Evolutionary conservation across 2,113 vertebrate genomes (phyloP).

Genomic region (Turnix velox): DNA sequence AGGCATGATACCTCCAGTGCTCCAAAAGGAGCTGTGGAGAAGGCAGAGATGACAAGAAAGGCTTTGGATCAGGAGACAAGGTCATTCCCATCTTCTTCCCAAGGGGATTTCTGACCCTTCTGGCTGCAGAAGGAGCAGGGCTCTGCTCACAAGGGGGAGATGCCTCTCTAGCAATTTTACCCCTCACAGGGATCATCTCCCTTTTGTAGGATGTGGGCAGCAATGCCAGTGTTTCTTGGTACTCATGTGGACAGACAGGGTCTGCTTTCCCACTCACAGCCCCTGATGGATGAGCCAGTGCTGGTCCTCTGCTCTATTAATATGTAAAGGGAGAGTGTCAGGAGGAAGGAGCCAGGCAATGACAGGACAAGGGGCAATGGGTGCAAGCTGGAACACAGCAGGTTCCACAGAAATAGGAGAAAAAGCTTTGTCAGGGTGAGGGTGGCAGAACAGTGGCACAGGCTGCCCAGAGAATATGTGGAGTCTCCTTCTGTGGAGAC

Average conservation of each 20-base stretch:
- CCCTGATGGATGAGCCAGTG: accelerated
- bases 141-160: neutral
- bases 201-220: neutral
- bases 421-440: too few species aligned
- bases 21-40: neutral
- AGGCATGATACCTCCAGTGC: accelerated
- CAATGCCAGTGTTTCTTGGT: accelerated
- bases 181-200: accelerated
- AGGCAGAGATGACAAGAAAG: neutral
- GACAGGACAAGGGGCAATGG: too few species aligned
- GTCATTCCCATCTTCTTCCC: neutral
- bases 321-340: too few species aligned
- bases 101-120: neutral
- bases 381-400: too few species aligned
- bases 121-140: accelerated
- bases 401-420: too few species aligned
- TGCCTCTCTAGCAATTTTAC: neutral
- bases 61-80: accelerated
- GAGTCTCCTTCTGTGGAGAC: too few species aligned
- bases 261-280: neutral
- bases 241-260: accelerated
- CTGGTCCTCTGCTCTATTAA: neutral
- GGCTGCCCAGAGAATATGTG: too few species aligned
- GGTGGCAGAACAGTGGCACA: too few species aligned
- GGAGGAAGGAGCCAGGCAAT: too few species aligned